phyloP scores from a whole-genome alignment of 2,888 invertebrate genomes.

The Diaperis boleti region DNA sequence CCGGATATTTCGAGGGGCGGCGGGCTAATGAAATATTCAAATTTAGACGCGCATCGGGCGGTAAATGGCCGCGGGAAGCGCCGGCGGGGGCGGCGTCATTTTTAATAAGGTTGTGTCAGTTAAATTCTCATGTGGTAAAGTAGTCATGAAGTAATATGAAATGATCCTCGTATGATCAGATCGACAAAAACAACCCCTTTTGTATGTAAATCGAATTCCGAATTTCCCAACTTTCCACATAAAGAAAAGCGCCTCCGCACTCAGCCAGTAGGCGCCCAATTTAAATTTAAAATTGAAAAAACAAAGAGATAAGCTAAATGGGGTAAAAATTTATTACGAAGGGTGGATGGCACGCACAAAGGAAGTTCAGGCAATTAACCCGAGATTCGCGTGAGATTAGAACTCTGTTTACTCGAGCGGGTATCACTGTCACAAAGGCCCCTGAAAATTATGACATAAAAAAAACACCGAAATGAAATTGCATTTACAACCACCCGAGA shows the following conservation, averaged over 20 bases:
- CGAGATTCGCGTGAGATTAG: neutral
- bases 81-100: neutral
- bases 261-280: no score
- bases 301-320: neutral
- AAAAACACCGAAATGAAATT: no score
- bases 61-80: slow-evolving; percentile 28
- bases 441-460: no score
- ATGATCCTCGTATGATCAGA: no score
- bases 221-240: no score
- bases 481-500: no score
- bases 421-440: neutral
- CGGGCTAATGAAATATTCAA: slow-evolving; percentile 45
- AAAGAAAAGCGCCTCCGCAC: no score
- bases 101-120: no score
- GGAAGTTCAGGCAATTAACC: neutral
- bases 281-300: neutral
- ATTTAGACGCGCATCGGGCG: slow-evolving; percentile 44
- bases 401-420: neutral
- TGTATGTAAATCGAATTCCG: no score
- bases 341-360: neutral
- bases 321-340: neutral
- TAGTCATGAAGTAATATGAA: no score
- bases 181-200: no score
- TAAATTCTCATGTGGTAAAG: no score
- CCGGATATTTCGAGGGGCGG: neutral